phyloP scores from a whole-genome alignment of 2,888 invertebrate genomes.

The Crioceris asparagi region DNA sequence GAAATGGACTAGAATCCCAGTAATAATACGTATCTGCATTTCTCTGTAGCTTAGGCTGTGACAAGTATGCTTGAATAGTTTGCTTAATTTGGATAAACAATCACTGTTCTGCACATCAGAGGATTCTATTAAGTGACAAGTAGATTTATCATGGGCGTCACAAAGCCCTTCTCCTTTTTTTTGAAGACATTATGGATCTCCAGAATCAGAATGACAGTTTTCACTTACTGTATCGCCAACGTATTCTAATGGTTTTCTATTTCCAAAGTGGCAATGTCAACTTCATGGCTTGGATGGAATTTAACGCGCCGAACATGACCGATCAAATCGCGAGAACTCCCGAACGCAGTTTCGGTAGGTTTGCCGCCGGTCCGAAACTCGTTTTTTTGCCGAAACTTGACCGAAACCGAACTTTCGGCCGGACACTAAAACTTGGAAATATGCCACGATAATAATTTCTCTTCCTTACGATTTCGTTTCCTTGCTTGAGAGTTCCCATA shows the following conservation, averaged over 20 bases:
- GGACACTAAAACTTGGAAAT: too few species aligned
- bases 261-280: too few species aligned
- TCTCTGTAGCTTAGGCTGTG: constrained; percentile 1
- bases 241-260: too few species aligned
- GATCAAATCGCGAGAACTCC: background rate
- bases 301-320: background rate
- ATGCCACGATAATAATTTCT: too few species aligned
- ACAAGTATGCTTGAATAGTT: constrained; percentile 1
- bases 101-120: background rate
- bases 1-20: too few species aligned
- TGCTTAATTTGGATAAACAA: background rate
- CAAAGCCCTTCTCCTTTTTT: background rate
- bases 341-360: background rate
- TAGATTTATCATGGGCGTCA: too few species aligned
- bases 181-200: background rate
- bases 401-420: too few species aligned
- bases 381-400: background rate
- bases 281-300: background rate
- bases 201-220: background rate
- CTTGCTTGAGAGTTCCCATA: too few species aligned
- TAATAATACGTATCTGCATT: constrained; percentile 1
- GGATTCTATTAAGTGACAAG: constrained; percentile 3
- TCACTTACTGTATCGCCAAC: constrained; percentile 2
- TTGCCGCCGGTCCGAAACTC: background rate
- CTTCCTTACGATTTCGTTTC: too few species aligned